These are phyloP conservation scores for Chrysolina oricalcia DNA, from an alignment of 2,888 invertebrate genomes.

Conservation along the genomic window DNA sequence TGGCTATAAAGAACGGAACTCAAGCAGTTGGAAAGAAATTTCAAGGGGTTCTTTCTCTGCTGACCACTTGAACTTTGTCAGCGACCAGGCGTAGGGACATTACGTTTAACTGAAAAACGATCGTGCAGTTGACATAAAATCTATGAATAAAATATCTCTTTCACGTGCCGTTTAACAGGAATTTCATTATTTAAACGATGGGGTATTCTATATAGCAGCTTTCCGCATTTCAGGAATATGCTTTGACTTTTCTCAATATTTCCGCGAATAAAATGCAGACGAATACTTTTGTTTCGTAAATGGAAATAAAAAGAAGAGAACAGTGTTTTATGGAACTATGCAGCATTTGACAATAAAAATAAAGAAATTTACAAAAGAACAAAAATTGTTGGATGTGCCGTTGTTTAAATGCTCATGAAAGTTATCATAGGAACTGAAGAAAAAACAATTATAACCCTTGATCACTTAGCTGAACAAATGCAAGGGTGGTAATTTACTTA, in stretches of 20 bases:
- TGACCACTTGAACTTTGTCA: constrained; percentile 63
- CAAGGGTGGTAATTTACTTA: no score
- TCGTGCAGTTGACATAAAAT: constrained; percentile 58
- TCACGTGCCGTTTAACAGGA: constrained; percentile 59
- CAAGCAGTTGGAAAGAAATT: constrained; percentile 61
- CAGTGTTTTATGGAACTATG: not conserved
- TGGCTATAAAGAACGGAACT: constrained; percentile 62
- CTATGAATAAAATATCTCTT: constrained; percentile 61
- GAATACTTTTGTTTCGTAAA: not conserved
- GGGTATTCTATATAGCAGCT: constrained; percentile 43
- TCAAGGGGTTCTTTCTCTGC: constrained; percentile 57
- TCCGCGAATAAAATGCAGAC: not conserved
- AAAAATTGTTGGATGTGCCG: no score
- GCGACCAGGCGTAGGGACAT: constrained; percentile 48
- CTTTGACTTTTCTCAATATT: constrained; percentile 19
- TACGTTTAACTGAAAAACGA: constrained; percentile 55
- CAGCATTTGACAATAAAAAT: no score
- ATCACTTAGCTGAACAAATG: no score
- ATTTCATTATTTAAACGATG: constrained; percentile 53
- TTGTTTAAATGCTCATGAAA: no score
- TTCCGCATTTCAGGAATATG: constrained; percentile 42
- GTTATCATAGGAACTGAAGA: no score
- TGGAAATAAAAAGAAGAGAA: not conserved
- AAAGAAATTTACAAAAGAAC: no score
- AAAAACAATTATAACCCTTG: no score